A percentile compares a stretch with the other conserved stretches of the same genome.
Conservation (phyloP, 2,888 invertebrate genomes). For the Serripes groenlandicus region DNA sequence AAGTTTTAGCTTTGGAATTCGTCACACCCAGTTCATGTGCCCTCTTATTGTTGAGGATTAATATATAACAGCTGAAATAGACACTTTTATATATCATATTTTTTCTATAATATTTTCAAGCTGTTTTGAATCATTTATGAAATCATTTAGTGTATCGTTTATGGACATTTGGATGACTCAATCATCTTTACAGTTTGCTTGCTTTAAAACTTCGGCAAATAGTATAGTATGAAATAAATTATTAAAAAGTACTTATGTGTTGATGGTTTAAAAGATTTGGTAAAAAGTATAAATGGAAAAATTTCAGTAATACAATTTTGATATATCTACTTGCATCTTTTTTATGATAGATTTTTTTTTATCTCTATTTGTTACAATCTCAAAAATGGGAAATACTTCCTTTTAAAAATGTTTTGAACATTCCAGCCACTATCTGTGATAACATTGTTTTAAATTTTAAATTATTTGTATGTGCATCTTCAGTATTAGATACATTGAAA, state of each 20-base stretch:
- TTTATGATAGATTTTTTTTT: too few relatives aligned
- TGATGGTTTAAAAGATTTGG: too few relatives aligned
- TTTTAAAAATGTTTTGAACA: too few relatives aligned
- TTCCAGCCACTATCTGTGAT: not conserved
- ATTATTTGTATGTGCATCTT: not conserved
- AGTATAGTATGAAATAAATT: too few relatives aligned
- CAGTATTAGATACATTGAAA: conserved; percentile 11
- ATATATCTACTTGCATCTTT: too few relatives aligned
- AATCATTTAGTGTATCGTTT: not conserved
- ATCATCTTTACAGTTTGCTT: not conserved
- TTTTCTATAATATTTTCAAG: not conserved
- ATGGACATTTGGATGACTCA: not conserved
- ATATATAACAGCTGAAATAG: not conserved
- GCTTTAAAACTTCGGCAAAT: not conserved
- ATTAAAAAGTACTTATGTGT: too few relatives aligned
- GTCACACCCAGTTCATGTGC: conserved; percentile 86
- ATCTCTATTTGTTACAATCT: too few relatives aligned
- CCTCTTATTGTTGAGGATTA: conserved; percentile 80
- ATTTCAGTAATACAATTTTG: too few relatives aligned
- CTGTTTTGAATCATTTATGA: not conserved
- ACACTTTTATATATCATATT: not conserved
- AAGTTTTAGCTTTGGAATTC: conserved; percentile 86
- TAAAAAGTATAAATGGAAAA: too few relatives aligned
- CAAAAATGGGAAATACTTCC: too few relatives aligned
- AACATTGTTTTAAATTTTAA: not conserved